Conservation (phyloP, 2,113 vertebrate genomes). For the Callocephalon fimbriatum region DNA sequence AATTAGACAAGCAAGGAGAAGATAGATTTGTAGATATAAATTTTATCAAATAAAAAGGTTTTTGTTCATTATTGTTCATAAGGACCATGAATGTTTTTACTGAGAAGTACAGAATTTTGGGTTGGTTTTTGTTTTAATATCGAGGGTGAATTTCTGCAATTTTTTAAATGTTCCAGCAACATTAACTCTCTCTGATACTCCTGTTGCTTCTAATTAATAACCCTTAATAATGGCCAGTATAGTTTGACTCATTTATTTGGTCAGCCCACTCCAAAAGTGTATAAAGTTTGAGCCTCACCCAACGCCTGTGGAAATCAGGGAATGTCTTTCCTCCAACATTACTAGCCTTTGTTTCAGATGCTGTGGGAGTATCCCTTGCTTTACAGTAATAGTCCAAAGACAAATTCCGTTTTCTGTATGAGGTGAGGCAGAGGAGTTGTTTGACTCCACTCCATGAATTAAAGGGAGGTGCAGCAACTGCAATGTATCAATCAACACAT, state of each 20-base stretch:
- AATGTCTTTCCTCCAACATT: background rate
- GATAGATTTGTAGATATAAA: background rate
- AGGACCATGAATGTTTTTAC: background rate
- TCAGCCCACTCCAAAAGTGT: background rate
- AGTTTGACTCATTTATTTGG: background rate
- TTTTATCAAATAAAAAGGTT: background rate
- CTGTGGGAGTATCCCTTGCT: conserved; percentile 19
- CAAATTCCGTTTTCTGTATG: conserved; percentile 9
- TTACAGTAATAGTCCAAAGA: background rate
- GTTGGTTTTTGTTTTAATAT: background rate
- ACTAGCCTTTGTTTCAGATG: conserved; percentile 10
- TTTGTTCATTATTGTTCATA: background rate
- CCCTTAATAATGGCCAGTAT: background rate
- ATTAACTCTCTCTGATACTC: background rate
- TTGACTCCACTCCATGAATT: conserved; percentile 2
- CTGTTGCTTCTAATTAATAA: background rate
- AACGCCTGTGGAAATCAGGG: background rate
- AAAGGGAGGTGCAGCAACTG: background rate
- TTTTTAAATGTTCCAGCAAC: background rate
- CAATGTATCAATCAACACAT: background rate
- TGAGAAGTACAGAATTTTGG: background rate
- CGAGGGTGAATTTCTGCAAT: background rate
- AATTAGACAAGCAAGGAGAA: background rate
- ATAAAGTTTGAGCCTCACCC: conserved; percentile 33
- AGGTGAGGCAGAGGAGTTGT: conserved; percentile 6